phyloP scores from a whole-genome alignment of 2,113 vertebrate species.

The Trogon melanurus region DNA sequence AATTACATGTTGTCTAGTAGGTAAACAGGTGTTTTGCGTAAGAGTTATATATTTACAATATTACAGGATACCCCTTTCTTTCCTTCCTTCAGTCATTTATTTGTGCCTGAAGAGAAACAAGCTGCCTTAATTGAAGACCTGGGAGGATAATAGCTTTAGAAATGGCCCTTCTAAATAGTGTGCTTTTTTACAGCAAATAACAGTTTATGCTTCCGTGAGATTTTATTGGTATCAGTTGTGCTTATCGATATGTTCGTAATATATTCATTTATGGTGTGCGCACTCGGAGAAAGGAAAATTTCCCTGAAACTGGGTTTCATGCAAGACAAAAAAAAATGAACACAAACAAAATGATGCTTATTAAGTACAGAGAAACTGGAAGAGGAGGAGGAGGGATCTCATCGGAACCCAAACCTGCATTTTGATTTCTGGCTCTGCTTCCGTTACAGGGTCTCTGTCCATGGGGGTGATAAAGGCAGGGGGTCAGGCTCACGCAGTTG shows the following conservation, averaged over 20 bases:
- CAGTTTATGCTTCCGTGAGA: not conserved
- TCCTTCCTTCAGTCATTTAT: not conserved
- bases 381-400: not conserved
- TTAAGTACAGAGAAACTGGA: not conserved
- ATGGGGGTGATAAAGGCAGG: not conserved
- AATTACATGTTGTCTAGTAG: not conserved
- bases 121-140: not conserved
- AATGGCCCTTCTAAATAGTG: not conserved
- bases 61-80: not conserved
- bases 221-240: not conserved
- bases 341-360: fast-evolving
- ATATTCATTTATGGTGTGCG: not conserved
- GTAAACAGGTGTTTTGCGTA: not conserved
- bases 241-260: not conserved
- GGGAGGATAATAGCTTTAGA: not conserved
- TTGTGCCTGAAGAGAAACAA: not conserved
- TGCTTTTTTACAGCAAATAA: not conserved
- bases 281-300: not conserved
- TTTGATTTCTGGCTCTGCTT: not conserved
- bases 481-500: not conserved
- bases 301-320: not conserved
- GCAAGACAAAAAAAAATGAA: not conserved
- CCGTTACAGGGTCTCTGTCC: fast-evolving
- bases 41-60: not conserved
- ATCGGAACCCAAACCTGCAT: not conserved